Conservation (phyloP, 2,113 vertebrate genomes). For the Chauna torquata region DNA sequence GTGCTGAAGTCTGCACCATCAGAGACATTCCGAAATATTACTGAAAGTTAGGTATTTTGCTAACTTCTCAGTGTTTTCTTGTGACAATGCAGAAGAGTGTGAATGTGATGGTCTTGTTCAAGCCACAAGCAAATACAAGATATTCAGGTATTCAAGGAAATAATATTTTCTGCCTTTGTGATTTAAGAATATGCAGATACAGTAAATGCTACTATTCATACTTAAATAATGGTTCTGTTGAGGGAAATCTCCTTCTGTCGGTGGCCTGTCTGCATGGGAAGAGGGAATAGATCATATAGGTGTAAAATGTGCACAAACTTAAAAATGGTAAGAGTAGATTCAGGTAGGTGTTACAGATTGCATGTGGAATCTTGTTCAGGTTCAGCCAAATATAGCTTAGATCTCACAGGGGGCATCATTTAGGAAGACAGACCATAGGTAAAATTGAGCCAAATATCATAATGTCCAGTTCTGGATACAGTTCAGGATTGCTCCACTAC, state of each 20-base stretch:
- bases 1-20: fast-evolving
- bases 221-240: background rate
- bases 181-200: background rate
- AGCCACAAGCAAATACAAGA: background rate
- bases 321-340: background rate
- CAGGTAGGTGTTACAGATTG: background rate
- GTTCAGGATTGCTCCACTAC: background rate
- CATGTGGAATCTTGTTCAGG: background rate
- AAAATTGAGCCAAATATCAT: background rate
- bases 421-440: background rate
- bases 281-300: background rate
- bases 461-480: background rate
- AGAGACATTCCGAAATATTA: background rate
- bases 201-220: background rate
- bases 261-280: background rate
- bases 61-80: background rate
- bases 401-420: background rate
- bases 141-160: background rate
- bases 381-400: background rate
- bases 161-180: background rate
- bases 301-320: background rate
- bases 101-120: background rate
- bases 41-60: background rate
- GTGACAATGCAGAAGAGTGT: background rate
- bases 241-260: background rate